Evolutionary conservation across 2,113 vertebrate species (phyloP).

Genomic region (Parotia lawesii): DNA sequence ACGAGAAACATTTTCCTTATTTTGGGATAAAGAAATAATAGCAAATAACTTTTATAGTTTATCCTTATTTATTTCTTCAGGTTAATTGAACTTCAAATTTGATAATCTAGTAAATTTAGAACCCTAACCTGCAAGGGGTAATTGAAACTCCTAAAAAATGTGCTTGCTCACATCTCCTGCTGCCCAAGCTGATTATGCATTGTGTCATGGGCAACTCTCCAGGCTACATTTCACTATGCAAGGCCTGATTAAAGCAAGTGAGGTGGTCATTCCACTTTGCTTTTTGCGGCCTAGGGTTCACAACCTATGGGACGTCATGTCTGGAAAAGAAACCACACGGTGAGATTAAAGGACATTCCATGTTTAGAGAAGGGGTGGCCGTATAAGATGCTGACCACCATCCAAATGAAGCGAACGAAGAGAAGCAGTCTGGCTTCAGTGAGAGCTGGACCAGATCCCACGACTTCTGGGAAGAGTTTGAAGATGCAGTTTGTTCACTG

Average conservation of each 20-base stretch:
- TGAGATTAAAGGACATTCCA: neutral
- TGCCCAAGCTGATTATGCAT: neutral
- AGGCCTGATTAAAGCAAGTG: neutral
- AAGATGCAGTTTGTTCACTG: neutral
- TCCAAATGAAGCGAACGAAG: neutral
- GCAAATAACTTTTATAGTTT: neutral
- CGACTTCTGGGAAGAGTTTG: neutral
- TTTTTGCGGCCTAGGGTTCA: neutral
- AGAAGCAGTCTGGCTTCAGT: neutral
- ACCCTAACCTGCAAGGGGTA: neutral
- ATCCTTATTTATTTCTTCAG: neutral
- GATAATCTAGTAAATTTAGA: neutral
- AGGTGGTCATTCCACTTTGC: neutral
- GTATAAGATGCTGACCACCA: neutral
- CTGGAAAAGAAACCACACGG: neutral
- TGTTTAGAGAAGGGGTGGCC: neutral
- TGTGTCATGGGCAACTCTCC: neutral
- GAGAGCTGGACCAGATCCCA: neutral
- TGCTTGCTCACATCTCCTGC: neutral
- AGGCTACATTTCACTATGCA: neutral
- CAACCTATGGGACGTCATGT: neutral
- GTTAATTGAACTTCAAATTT: constrained; percentile 23
- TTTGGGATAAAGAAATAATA: neutral
- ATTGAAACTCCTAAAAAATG: neutral
- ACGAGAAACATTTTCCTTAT: neutral